phyloP scores from a whole-genome alignment of 2,888 invertebrate genomes.

The Acanthacorydalis orientalis region DNA sequence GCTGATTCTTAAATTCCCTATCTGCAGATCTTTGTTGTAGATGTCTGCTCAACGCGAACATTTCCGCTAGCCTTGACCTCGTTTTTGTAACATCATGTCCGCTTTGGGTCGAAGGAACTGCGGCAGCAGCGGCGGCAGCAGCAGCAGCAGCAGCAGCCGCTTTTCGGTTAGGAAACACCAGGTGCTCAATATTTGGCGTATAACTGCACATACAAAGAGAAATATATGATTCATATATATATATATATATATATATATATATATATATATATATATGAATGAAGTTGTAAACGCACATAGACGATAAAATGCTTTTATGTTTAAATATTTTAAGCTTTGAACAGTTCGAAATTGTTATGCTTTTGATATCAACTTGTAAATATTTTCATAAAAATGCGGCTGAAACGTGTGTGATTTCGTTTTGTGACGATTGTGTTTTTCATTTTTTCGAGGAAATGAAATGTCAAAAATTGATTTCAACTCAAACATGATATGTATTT shows the following conservation, averaged over 20 bases:
- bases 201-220: conserved; percentile 24
- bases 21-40: conserved; percentile 24
- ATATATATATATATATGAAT: too few relatives aligned
- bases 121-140: conserved; percentile 21
- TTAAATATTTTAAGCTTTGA: too few relatives aligned
- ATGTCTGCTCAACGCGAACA: conserved; percentile 30
- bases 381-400: too few relatives aligned
- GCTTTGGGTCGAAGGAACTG: conserved; percentile 10
- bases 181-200: conserved; percentile 37
- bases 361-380: too few relatives aligned
- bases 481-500: too few relatives aligned
- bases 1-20: conserved; percentile 17
- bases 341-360: too few relatives aligned
- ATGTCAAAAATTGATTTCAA: too few relatives aligned
- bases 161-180: conserved; percentile 34
- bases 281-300: too few relatives aligned
- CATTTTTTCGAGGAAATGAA: too few relatives aligned
- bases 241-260: not conserved
- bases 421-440: too few relatives aligned
- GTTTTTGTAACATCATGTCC: conserved; percentile 10
- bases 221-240: not conserved
- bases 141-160: conserved; percentile 26
- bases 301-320: too few relatives aligned
- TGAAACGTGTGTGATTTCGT: too few relatives aligned
- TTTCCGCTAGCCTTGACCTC: conserved; percentile 33